Percentiles rank a stretch among this genome's conserved stretches.
These are phyloP conservation scores for Palloptera scutellata DNA, from an alignment of 2,888 invertebrate genomes.

Conservation along the genomic window DNA sequence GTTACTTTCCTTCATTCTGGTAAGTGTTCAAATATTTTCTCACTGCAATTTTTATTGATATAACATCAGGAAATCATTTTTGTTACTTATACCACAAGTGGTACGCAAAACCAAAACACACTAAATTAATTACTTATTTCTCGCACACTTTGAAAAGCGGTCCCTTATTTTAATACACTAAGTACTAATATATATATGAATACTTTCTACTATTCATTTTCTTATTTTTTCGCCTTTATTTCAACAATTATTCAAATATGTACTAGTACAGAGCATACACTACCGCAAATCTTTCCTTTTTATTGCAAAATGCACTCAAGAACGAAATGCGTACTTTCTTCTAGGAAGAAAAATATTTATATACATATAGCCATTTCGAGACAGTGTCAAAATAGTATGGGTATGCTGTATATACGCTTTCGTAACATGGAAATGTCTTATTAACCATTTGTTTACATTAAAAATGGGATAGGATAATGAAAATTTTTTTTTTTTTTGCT, in stretches of 20 bases:
- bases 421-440: neutral
- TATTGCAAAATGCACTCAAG: constrained; percentile 3
- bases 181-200: too few species aligned
- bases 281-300: neutral
- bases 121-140: too few species aligned
- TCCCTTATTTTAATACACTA: too few species aligned
- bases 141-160: too few species aligned
- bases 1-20: too few species aligned
- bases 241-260: neutral
- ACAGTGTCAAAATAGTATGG: neutral
- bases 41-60: too few species aligned
- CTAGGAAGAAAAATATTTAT: neutral
- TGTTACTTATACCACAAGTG: too few species aligned
- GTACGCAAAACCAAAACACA: too few species aligned
- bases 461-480: neutral
- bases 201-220: neutral
- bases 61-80: too few species aligned
- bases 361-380: neutral
- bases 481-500: neutral
- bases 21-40: too few species aligned
- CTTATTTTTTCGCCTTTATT: neutral
- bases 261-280: too few species aligned
- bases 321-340: neutral
- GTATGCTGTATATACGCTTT: neutral
- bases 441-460: constrained; percentile 3